Evolutionary conservation across 2,888 invertebrate species (phyloP).

Genomic region (Eudasyphora cyanicolor): DNA sequence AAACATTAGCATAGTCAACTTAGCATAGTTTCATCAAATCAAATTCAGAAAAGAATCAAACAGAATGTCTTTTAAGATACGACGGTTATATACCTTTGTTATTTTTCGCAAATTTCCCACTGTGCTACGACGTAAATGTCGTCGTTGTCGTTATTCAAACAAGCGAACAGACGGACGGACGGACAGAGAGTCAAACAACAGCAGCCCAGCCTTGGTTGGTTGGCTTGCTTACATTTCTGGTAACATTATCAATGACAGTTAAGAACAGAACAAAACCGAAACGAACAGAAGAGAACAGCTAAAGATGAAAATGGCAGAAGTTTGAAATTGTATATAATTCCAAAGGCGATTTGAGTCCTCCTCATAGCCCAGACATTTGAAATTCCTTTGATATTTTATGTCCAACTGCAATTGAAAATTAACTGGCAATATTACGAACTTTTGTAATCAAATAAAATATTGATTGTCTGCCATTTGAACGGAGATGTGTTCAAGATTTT

Average conservation of each 20-base stretch:
- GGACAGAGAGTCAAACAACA: no score
- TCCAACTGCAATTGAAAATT: constrained; percentile 15
- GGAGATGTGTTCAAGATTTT: neutral
- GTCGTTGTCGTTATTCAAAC: constrained; percentile 30
- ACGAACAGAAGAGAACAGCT: no score
- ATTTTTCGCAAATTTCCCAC: no score
- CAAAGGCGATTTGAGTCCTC: constrained; percentile 39
- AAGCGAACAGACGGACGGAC: neutral
- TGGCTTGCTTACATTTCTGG: no score
- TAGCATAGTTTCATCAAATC: no score
- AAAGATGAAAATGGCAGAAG: constrained; percentile 29
- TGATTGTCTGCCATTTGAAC: neutral
- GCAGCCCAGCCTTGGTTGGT: neutral
- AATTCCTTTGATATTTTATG: constrained; percentile 32
- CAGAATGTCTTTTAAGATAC: no score
- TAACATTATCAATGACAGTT: constrained; percentile 27
- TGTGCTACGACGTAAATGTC: neutral
- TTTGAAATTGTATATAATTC: constrained; percentile 43
- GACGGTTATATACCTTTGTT: no score
- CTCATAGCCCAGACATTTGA: neutral
- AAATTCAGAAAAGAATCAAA: no score
- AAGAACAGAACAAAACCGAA: neutral
- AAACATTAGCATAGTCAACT: no score
- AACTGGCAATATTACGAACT: constrained; percentile 20
- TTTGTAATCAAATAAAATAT: constrained; percentile 4